phyloP scores from a whole-genome alignment of 2,888 invertebrate species.

The Dyspetes luteomarginatus region DNA sequence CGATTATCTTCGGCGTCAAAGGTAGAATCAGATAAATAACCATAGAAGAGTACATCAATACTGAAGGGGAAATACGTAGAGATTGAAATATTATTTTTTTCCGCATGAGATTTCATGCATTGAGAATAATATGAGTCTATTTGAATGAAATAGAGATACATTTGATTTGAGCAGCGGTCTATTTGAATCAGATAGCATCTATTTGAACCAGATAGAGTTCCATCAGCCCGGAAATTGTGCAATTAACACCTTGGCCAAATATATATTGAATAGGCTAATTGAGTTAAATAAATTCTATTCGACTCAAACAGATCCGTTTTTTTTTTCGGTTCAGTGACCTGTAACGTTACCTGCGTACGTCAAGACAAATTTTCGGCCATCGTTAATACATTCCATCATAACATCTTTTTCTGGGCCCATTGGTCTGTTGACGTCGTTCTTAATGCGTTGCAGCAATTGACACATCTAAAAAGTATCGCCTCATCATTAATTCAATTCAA shows the following conservation, averaged over 20 bases:
- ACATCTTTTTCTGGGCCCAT: constrained; percentile 31
- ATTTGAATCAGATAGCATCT: too few relatives aligned
- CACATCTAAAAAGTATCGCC: constrained; percentile 3
- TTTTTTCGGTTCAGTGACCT: too few relatives aligned
- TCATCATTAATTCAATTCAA: not conserved
- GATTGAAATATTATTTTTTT: not conserved
- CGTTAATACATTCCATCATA: constrained; percentile 4
- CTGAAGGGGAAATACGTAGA: not conserved
- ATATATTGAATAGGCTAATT: not conserved
- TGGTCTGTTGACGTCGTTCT: constrained; percentile 2
- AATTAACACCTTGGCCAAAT: too few relatives aligned
- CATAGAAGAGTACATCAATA: not conserved
- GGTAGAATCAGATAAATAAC: constrained; percentile 7
- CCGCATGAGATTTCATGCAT: too few relatives aligned
- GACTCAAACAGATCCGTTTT: too few relatives aligned
- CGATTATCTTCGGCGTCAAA: not conserved
- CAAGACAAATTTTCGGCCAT: constrained; percentile 13
- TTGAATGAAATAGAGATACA: too few relatives aligned
- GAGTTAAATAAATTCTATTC: too few relatives aligned
- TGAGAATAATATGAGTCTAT: too few relatives aligned
- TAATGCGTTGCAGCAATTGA: constrained; percentile 21
- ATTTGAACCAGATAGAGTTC: too few relatives aligned
- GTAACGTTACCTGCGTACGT: constrained; percentile 36
- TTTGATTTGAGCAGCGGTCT: too few relatives aligned
- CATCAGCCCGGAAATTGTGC: too few relatives aligned